Conservation (phyloP, 2,113 vertebrate genomes). For the Zonotrichia leucophrys region DNA sequence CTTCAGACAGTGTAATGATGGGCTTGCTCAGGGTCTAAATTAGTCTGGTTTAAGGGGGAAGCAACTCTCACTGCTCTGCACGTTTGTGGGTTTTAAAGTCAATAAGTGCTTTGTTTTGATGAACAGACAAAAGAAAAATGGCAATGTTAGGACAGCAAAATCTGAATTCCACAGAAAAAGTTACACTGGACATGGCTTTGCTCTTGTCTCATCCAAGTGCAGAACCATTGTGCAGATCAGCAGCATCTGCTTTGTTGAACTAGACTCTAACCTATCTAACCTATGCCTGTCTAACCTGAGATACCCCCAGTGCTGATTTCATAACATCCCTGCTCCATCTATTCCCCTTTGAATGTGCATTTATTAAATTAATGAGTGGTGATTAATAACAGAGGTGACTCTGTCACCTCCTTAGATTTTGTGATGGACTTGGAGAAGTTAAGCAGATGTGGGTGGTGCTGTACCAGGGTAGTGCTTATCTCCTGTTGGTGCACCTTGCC, state of each 20-base stretch:
- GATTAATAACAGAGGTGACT: not conserved
- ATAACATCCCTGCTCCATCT: not conserved
- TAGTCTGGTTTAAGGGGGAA: not conserved
- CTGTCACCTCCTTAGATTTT: not conserved
- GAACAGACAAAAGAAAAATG: not conserved
- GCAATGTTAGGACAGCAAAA: not conserved
- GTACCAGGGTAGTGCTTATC: not conserved
- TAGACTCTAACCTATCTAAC: not conserved
- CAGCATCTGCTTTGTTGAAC: not conserved
- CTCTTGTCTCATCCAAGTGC: not conserved
- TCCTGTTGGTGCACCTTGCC: not conserved
- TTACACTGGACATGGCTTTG: not conserved
- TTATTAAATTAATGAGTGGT: not conserved
- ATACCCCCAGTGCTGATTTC: not conserved
- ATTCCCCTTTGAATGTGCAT: not conserved
- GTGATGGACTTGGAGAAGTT: not conserved
- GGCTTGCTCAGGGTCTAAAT: not conserved
- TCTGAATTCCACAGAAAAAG: not conserved
- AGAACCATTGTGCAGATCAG: not conserved
- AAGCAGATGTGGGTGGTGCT: accelerated
- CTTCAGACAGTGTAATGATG: not conserved
- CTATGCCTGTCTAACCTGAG: not conserved
- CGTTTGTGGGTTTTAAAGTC: not conserved
- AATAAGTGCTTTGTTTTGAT: not conserved
- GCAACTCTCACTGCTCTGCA: not conserved